Conservation (phyloP, 2,888 invertebrate genomes). For the Ophonus ardosiacus region DNA sequence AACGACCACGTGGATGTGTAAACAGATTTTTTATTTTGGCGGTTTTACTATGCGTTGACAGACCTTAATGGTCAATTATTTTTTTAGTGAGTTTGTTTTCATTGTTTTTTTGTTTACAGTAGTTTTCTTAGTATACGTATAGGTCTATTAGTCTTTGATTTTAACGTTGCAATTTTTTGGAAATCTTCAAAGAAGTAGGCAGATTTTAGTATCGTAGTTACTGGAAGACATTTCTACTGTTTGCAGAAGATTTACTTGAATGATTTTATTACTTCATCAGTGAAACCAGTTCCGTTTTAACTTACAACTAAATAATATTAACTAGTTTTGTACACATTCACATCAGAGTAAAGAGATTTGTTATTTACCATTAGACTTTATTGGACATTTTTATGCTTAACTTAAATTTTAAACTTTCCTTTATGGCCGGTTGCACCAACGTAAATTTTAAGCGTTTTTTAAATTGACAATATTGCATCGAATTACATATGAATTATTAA, state of each 20-base stretch:
- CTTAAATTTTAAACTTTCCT: no score
- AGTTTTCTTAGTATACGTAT: slow-evolving; percentile 10
- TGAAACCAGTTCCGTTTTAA: not conserved
- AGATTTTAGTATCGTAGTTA: not conserved
- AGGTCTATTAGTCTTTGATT: not conserved
- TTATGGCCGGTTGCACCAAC: no score
- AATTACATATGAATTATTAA: no score
- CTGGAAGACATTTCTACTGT: not conserved
- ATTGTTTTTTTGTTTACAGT: slow-evolving; percentile 21
- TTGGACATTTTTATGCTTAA: no score
- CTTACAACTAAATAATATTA: no score
- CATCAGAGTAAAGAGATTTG: no score
- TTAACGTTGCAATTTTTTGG: slow-evolving; percentile 10
- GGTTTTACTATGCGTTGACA: slow-evolving; percentile 24
- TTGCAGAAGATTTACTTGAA: not conserved
- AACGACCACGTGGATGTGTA: slow-evolving; percentile 38
- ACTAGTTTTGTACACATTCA: no score
- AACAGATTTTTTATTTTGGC: slow-evolving; percentile 33
- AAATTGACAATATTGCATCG: no score
- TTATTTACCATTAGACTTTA: no score
- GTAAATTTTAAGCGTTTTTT: no score
- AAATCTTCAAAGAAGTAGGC: not conserved
- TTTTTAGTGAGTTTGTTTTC: slow-evolving; percentile 28
- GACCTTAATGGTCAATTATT: slow-evolving; percentile 42
- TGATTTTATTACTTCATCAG: not conserved